A percentile compares a stretch with the other conserved stretches of the same genome.
Evolutionary conservation across 37 sponge, comb jelly and placozoan genomes (phyloP).

Genomic region (Theonella swinhoei): DNA sequence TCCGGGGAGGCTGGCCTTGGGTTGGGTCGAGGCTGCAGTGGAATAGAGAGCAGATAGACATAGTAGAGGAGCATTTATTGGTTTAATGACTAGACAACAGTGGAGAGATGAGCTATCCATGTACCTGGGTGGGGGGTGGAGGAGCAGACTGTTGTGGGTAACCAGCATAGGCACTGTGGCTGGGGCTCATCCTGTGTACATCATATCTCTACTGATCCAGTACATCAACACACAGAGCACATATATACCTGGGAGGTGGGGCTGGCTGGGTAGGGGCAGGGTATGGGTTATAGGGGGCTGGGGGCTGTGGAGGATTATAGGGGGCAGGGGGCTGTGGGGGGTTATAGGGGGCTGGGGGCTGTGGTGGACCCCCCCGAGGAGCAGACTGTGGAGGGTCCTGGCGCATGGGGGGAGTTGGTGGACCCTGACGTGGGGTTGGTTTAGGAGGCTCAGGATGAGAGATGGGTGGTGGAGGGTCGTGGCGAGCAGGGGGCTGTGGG

Average conservation of each 20-base stretch:
- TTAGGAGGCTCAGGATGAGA: background rate
- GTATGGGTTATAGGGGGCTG: conserved; percentile 36
- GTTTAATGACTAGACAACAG: background rate
- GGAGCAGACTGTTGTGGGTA: background rate
- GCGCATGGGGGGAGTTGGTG: no score
- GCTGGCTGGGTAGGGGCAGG: conserved; percentile 29
- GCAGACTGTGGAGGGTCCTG: no score
- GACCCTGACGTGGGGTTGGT: background rate
- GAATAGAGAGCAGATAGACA: background rate
- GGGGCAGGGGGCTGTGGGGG: background rate
- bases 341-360: background rate
- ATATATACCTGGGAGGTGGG: conserved; percentile 9
- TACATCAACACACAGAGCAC: no score
- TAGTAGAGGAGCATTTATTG: background rate
- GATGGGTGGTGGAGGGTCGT: no score
- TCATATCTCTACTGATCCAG: no score
- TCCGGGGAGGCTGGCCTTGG: background rate
- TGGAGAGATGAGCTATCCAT: background rate
- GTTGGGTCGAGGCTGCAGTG: background rate
- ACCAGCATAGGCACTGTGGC: background rate
- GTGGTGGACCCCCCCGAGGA: background rate
- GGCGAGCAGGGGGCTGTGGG: background rate
- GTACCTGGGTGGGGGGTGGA: background rate
- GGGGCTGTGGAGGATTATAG: background rate
- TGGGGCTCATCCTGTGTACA: background rate